Evolutionary conservation across 2,797 vertebrate species (phyloP).

Genomic region (Cetoscarus ocellatus): DNA sequence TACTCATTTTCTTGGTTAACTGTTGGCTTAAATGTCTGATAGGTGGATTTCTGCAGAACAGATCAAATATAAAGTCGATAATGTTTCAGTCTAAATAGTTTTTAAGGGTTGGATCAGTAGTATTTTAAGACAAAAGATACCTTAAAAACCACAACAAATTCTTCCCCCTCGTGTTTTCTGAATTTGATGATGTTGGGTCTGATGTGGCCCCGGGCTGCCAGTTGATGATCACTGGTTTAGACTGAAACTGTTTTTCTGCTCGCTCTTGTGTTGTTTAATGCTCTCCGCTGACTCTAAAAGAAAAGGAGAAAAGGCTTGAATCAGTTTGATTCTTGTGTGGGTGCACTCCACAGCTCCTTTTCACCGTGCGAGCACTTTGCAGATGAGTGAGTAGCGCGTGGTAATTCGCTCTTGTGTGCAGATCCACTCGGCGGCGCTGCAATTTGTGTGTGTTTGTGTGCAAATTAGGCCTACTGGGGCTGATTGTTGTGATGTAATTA

Average conservation of each 20-base stretch:
- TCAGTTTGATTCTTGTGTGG: conserved; percentile 9
- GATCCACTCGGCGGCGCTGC: conserved; percentile 23
- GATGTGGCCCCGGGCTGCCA: too few species aligned
- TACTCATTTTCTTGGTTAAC: too few species aligned
- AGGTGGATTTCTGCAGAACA: too few species aligned
- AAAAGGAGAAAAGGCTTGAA: neutral
- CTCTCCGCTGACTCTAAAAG: neutral
- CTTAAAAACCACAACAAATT: too few species aligned
- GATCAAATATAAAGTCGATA: too few species aligned
- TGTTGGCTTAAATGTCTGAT: too few species aligned
- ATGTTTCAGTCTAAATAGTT: too few species aligned
- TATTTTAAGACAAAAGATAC: too few species aligned
- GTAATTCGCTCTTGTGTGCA: conserved; percentile 27
- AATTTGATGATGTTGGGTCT: too few species aligned
- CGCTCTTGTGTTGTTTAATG: neutral
- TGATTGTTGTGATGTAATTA: conserved; percentile 69
- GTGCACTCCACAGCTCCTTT: conserved; percentile 10
- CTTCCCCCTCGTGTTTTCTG: too few species aligned
- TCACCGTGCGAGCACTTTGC: conserved; percentile 24
- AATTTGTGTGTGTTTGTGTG: conserved; percentile 19
- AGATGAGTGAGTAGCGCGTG: conserved; percentile 52
- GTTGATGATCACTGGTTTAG: too few species aligned
- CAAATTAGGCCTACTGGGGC: conserved; percentile 23
- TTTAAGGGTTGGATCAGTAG: too few species aligned
- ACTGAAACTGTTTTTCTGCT: neutral